Base-by-base conservation (phyloP, 2,797 vertebrate species). In the Erethizon dorsatum region DNA sequence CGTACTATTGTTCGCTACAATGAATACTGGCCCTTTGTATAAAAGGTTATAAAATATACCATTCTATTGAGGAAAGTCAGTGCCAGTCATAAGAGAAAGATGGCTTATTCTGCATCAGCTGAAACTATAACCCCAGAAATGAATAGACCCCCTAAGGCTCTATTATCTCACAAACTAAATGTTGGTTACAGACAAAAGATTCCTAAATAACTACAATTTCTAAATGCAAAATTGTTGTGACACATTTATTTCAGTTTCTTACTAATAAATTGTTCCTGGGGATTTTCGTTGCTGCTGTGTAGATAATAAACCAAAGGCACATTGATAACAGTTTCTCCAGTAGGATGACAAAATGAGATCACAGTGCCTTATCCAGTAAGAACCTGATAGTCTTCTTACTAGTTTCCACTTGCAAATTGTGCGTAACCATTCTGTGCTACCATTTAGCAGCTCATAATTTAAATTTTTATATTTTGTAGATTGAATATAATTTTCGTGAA, bases 371-470 rank as follows among this genome's bases (percentile, higher is more conserved):
- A 20, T 22, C 20, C 56, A 20, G 56, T 22, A 22, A 57, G 56
- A 11, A 57, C 56, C 92, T 17, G n/a, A 61, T 52, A 83, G 15
- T 33, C 73, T n/a, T 91, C 8, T 7, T 67, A 86, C 86, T 83
- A 94, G n/a, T 95, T 14, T 28, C 24, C 65, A 73, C 95, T 91
- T 52, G 63, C 8, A 94, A 95, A 95, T 50, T 96, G 31, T 86
- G 86, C 71, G 18, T 57, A 69, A 65, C 20, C 1, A 12, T 94
- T 65, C 59, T 92, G 31, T 88, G n/a, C 59, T 83, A 82, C 31
- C 78, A 67, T 91, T 88, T 28, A 90, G 50, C 61, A 94, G 20
- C 78, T 96, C 91, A 5, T 95, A 92, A 98, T 91, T 97, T 88
- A 97, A 86, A 95, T 90, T n/a, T 89, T 86, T 71, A 47, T 78